phyloP scores from a whole-genome alignment of 2,797 vertebrate species.

The Pyrocephalus nanus region DNA sequence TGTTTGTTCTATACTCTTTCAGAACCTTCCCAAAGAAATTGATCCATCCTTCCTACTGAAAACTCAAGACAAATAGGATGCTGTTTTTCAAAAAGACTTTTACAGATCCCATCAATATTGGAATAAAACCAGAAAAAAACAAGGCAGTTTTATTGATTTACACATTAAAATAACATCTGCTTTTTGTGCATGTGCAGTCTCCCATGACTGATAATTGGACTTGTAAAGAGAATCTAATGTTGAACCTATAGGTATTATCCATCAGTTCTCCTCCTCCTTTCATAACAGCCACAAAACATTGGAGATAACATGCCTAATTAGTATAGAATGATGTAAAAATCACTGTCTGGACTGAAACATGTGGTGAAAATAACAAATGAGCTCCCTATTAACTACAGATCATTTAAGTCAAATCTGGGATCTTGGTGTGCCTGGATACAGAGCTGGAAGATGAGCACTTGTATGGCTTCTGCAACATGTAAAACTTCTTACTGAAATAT shows the following conservation, averaged over 20 bases:
- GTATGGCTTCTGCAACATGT: rapidly evolving
- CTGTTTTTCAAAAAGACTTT: constrained; percentile 58
- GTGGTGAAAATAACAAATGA: background rate
- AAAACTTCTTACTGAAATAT: background rate
- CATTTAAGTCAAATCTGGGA: background rate
- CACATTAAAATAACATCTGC: constrained; percentile 71
- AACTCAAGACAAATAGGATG: constrained; percentile 35
- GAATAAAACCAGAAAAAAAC: constrained; percentile 60
- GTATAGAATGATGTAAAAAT: constrained; percentile 75
- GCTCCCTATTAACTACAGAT: background rate
- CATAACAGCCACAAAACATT: constrained; percentile 67
- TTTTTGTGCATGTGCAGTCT: constrained; percentile 66
- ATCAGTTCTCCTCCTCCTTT: constrained; percentile 11
- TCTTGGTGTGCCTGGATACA: background rate
- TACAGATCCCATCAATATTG: constrained; percentile 66
- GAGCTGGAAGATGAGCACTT: background rate
- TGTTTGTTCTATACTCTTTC: background rate
- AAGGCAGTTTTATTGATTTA: constrained; percentile 74
- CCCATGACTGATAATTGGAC: constrained; percentile 70
- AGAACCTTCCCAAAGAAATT: constrained; percentile 49
- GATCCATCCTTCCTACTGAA: background rate
- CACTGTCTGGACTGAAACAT: constrained; percentile 43
- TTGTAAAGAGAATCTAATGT: constrained; percentile 70
- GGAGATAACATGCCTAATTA: constrained; percentile 70
- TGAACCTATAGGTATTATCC: constrained; percentile 63